These are phyloP conservation scores for Athrips mouffetella DNA, from an alignment of 2,888 invertebrate species.

Conservation along the genomic window DNA sequence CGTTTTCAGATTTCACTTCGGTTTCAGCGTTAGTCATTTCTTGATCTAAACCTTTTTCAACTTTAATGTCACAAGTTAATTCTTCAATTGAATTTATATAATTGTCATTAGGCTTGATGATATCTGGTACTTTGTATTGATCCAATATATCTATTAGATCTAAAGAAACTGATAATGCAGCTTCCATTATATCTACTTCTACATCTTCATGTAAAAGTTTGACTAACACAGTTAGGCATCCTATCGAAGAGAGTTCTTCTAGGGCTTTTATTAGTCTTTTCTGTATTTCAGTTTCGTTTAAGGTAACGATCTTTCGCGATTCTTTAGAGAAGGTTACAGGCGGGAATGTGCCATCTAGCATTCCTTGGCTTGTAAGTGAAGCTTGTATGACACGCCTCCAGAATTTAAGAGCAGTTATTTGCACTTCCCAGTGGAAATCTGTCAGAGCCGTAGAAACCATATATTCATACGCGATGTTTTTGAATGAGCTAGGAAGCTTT, in stretches of 20 bases:
- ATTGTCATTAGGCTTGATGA: constrained; percentile 39
- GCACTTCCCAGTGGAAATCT: constrained; percentile 91
- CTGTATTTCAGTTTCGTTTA: constrained; percentile 83
- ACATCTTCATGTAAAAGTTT: constrained; percentile 82
- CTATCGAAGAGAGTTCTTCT: constrained; percentile 81
- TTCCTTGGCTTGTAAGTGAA: constrained; percentile 85
- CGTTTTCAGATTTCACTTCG: constrained; percentile 54
- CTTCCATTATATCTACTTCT: constrained; percentile 84
- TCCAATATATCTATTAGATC: constrained; percentile 75
- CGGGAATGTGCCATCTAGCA: constrained; percentile 89
- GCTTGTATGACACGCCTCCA: constrained; percentile 84
- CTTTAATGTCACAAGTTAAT: constrained; percentile 39
- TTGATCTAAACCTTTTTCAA: constrained; percentile 33
- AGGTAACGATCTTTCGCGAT: constrained; percentile 85
- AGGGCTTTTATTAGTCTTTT: constrained; percentile 81
- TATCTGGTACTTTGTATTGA: constrained; percentile 72
- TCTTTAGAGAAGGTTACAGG: constrained; percentile 88
- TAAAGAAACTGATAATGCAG: constrained; percentile 75
- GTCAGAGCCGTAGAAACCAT: constrained; percentile 82
- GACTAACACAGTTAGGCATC: constrained; percentile 84
- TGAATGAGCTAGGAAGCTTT: constrained; percentile 74
- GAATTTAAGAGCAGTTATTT: constrained; percentile 83
- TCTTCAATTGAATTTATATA: constrained; percentile 45
- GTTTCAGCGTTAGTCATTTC: constrained; percentile 32
- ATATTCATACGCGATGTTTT: constrained; percentile 78